Percentiles rank a stretch among this genome's conserved stretches.
Evolutionary conservation across 2,888 invertebrate species (phyloP).

Genomic region (Drosophila barbarae): DNA sequence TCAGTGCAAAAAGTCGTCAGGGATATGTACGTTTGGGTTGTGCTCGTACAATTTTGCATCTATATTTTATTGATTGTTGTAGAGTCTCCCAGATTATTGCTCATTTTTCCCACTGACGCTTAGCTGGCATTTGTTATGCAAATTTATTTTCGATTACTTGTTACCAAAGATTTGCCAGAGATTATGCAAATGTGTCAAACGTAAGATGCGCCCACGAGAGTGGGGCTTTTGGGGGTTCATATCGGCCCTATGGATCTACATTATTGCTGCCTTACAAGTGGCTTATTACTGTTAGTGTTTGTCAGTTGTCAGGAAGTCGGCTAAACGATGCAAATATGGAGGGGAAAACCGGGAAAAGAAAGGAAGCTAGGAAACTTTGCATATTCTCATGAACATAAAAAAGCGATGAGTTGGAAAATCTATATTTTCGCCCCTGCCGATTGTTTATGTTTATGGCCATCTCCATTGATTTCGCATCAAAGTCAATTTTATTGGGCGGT

Average conservation of each 20-base stretch:
- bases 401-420: conserved; percentile 60
- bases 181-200: conserved; percentile 68
- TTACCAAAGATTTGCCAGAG: conserved; percentile 74
- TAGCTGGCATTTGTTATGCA: conserved; percentile 69
- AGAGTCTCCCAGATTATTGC: conserved; percentile 36
- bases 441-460: conserved; percentile 53
- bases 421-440: conserved; percentile 58
- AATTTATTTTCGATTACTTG: conserved; percentile 76
- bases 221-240: conserved; percentile 14
- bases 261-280: conserved; percentile 66
- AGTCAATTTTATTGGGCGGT: conserved; percentile 21
- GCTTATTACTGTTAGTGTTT: conserved; percentile 70
- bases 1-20: conserved; percentile 49
- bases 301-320: conserved; percentile 40
- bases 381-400: conserved; percentile 58
- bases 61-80: conserved; percentile 51
- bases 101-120: conserved; percentile 40
- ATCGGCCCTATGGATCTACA: conserved; percentile 41
- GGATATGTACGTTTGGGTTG: conserved; percentile 1
- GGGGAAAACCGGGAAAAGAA: conserved; percentile 18
- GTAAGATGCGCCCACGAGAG: conserved; percentile 14
- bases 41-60: conserved; percentile 20
- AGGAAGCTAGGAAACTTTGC: conserved; percentile 50
- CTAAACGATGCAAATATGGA: conserved; percentile 41
- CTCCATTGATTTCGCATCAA: conserved; percentile 55